phyloP scores from a whole-genome alignment of 2,113 vertebrate genomes.

The Cepphus grylle region DNA sequence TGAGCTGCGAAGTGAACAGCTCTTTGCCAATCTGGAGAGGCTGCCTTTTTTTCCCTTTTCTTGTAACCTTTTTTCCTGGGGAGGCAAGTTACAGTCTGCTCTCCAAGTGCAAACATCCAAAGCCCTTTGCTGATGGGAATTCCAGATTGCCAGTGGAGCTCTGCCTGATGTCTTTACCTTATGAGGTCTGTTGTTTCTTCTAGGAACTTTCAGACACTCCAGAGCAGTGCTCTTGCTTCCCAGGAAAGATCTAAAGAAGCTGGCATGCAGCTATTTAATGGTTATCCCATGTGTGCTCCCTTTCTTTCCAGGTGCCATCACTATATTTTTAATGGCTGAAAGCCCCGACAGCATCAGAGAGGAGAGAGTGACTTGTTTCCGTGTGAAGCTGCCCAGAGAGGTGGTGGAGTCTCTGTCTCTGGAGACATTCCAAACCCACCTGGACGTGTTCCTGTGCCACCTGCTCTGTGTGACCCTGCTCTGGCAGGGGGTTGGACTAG shows the following conservation, averaged over 20 bases:
- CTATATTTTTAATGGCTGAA: not conserved
- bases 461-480: too few relatives aligned
- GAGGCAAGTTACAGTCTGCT: not conserved
- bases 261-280: constrained; percentile 21
- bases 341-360: constrained; percentile 16
- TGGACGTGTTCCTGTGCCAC: too few relatives aligned
- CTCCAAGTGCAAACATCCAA: not conserved
- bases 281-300: constrained; percentile 24
- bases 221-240: not conserved
- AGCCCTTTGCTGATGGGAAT: not conserved
- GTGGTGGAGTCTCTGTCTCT: too few relatives aligned
- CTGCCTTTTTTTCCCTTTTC: not conserved
- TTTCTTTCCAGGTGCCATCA: constrained; percentile 30
- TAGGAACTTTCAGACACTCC: constrained; percentile 10
- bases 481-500: too few relatives aligned
- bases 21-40: not conserved
- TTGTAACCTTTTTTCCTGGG: not conserved
- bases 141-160: not conserved
- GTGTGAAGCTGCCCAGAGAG: not conserved
- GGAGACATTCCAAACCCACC: too few relatives aligned
- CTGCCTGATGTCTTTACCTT: constrained; percentile 24
- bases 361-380: not conserved
- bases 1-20: not conserved
- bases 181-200: not conserved
- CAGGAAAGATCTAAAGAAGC: constrained; percentile 8